Evolutionary conservation across 30 jellyfish, hydroid and myxozoan genomes (phyloP).

Genomic region (Aurelia aurita): DNA sequence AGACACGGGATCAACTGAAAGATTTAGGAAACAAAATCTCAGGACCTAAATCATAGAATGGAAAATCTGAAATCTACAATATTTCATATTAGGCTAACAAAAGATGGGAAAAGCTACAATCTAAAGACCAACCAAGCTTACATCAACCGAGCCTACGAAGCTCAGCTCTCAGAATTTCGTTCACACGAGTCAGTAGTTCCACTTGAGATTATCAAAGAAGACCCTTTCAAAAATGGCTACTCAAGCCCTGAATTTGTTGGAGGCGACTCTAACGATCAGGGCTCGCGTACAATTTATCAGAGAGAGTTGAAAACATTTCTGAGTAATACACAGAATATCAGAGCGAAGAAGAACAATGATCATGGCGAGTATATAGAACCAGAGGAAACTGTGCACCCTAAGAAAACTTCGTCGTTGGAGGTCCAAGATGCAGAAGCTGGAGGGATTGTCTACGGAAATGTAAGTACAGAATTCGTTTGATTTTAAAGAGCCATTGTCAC

Average conservation of each 20-base stretch:
- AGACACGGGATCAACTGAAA: too few relatives aligned
- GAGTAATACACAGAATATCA: conserved; percentile 30
- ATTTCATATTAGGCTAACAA: conserved; percentile 19
- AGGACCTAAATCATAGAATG: too few relatives aligned
- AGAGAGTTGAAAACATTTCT: conserved; percentile 61
- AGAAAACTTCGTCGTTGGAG: background rate
- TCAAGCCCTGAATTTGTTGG: conserved; percentile 27
- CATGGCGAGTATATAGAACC: conserved; percentile 63
- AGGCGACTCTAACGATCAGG: background rate
- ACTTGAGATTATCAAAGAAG: conserved; percentile 52
- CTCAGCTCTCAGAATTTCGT: conserved; percentile 40
- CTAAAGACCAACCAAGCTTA: conserved; percentile 32
- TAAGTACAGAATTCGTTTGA: background rate
- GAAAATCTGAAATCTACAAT: background rate
- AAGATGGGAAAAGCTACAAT: conserved; percentile 62
- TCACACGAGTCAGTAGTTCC: conserved; percentile 40
- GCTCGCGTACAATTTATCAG: conserved; percentile 27
- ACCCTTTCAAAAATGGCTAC: conserved; percentile 61
- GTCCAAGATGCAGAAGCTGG: background rate
- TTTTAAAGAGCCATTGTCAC: too few relatives aligned
- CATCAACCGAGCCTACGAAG: conserved; percentile 50
- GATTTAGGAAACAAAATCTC: too few relatives aligned
- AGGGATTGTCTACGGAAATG: conserved; percentile 34
- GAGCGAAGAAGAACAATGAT: conserved; percentile 43
- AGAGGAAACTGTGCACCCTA: conserved; percentile 26